These are phyloP conservation scores for Diglossa brunneiventris DNA, from an alignment of 2,113 vertebrate genomes.

Conservation along the genomic window DNA sequence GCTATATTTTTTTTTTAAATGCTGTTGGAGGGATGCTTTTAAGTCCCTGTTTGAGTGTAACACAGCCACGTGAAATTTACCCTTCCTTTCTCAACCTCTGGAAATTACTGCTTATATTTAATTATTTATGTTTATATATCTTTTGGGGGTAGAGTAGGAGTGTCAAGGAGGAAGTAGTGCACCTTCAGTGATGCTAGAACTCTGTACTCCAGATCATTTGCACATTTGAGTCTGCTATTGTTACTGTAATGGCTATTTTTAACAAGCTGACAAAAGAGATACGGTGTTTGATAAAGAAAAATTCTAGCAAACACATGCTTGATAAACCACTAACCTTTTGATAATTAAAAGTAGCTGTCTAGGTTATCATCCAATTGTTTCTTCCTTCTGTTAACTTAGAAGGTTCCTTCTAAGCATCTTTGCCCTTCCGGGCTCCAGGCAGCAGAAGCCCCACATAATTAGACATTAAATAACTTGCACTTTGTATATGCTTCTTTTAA, in stretches of 20 bases:
- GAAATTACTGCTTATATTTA: constrained; percentile 9
- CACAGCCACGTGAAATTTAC: constrained; percentile 36
- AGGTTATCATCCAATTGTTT: constrained; percentile 28
- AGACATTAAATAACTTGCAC: constrained; percentile 68
- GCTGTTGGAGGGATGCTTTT: constrained; percentile 36
- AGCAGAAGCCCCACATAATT: constrained; percentile 60
- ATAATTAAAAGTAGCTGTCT: constrained; percentile 38
- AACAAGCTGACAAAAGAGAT: constrained; percentile 10
- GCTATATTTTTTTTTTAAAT: constrained; percentile 21
- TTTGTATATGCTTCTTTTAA: constrained; percentile 67
- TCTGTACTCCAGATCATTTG: constrained; percentile 60
- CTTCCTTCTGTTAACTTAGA: constrained; percentile 6
- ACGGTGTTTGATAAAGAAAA: neutral
- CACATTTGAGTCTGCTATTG: constrained; percentile 59
- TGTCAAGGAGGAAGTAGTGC: neutral
- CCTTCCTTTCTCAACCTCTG: constrained; percentile 35
- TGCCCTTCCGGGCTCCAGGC: constrained; percentile 43
- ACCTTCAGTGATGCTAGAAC: constrained; percentile 58
- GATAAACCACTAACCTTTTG: constrained; percentile 35
- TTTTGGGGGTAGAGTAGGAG: neutral
- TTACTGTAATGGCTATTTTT: constrained; percentile 67
- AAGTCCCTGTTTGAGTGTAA: constrained; percentile 53
- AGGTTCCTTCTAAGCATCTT: constrained; percentile 1
- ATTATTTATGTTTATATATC: neutral
- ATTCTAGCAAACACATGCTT: constrained; percentile 1